Percentiles rank a stretch among this genome's conserved stretches.
Conservation (phyloP, 2,888 invertebrate genomes). For the Oxystoma pomonae region DNA sequence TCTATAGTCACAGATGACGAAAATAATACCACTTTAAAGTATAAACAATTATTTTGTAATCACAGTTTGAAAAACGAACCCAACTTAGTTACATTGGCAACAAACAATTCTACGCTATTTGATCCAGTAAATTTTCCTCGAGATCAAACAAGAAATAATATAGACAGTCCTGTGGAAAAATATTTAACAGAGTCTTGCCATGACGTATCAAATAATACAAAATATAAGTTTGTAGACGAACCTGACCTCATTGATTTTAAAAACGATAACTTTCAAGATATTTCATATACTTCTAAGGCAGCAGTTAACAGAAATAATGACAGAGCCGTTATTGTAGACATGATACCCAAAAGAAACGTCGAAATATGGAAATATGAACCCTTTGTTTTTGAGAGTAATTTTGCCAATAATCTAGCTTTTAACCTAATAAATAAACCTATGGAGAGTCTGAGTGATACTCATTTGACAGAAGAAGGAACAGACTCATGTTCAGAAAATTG, state of each 20-base stretch:
- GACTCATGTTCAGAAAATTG: too few species aligned
- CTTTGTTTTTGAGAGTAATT: neutral
- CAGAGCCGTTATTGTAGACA: constrained; percentile 40
- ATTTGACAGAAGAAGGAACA: neutral
- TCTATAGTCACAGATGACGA: neutral
- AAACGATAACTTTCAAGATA: neutral
- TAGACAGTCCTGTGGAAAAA: constrained; percentile 40
- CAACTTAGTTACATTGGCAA: neutral
- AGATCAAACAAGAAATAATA: constrained; percentile 3
- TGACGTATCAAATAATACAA: constrained; percentile 41
- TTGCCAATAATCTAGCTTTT: neutral
- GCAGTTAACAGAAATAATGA: constrained; percentile 22
- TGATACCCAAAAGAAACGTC: constrained; percentile 39
- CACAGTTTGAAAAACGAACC: neutral
- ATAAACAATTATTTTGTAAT: neutral
- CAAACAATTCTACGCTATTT: neutral
- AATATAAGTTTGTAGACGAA: constrained; percentile 26
- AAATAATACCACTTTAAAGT: neutral
- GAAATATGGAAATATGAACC: constrained; percentile 8
- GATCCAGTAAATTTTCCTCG: neutral
- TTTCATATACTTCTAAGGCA: constrained; percentile 22
- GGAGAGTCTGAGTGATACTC: neutral
- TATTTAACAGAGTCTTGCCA: constrained; percentile 43
- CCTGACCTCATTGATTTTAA: neutral
- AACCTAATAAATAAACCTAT: neutral